These are phyloP conservation scores for Lagothrix lagotricha DNA, from an alignment of 2,797 vertebrate species.

Conservation along the genomic window DNA sequence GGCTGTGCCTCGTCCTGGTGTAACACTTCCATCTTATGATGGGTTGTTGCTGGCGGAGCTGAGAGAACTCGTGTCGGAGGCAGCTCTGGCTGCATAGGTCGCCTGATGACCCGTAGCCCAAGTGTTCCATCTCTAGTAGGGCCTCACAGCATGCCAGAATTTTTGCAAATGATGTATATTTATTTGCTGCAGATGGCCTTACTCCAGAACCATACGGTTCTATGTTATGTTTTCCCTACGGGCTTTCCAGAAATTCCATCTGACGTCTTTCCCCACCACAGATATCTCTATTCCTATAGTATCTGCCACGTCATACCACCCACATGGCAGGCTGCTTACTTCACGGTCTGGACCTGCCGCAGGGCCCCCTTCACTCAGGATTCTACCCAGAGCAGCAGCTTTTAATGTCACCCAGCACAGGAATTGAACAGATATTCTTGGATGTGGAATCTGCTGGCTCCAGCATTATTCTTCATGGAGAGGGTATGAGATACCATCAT, in stretches of 20 bases:
- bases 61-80: fast-evolving
- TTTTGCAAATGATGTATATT: not conserved
- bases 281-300: not conserved
- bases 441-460: too few species aligned
- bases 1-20: not conserved
- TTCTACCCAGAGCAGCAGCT: not conserved
- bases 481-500: fast-evolving
- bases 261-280: fast-evolving
- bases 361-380: not conserved
- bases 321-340: fast-evolving
- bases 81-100: fast-evolving
- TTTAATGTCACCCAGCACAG: fast-evolving
- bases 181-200: too few species aligned
- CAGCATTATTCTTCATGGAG: not conserved
- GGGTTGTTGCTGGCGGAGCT: fast-evolving
- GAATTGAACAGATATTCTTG: fast-evolving
- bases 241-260: not conserved
- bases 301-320: not conserved
- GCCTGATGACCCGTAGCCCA: fast-evolving
- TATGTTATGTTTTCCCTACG: fast-evolving
- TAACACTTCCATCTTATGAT: fast-evolving
- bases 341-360: fast-evolving
- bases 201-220: not conserved
- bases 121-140: not conserved
- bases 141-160: not conserved